Conservation (phyloP, 2,113 vertebrate genomes). For the Apistogramma diplotaenia region DNA sequence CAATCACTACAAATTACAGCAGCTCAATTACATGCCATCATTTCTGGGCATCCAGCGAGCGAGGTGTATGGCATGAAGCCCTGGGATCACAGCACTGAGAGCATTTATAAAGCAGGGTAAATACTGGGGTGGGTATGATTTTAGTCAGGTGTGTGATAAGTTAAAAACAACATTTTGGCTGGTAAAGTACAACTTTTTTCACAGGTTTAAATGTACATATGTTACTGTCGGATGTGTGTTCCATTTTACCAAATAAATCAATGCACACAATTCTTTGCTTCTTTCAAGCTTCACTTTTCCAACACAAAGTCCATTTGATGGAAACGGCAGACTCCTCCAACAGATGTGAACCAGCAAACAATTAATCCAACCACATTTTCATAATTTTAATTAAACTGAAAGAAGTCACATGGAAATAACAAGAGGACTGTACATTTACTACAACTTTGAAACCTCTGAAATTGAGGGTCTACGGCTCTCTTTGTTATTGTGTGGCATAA, state of each 20-base stretch:
- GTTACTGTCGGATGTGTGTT: not conserved
- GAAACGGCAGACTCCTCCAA: not conserved
- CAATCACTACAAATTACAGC: constrained; percentile 93
- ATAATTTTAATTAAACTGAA: no score
- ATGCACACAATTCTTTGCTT: not conserved
- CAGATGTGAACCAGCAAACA: no score
- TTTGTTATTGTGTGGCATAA: not conserved
- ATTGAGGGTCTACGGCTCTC: not conserved
- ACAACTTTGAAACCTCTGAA: not conserved
- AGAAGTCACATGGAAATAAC: no score
- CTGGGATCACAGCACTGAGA: not conserved
- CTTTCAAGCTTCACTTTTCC: not conserved
- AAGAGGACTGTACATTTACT: not conserved
- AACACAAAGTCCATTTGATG: not conserved
- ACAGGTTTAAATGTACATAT: not conserved
- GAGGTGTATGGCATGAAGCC: not conserved
- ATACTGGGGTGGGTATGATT: not conserved
- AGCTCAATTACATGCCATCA: constrained; percentile 92
- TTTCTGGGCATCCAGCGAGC: constrained; percentile 76
- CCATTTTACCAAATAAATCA: not conserved
- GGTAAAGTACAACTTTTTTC: not conserved
- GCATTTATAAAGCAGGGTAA: not conserved
- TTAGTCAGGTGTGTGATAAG: not conserved
- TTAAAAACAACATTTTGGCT: not conserved
- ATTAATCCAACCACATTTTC: no score